Evolutionary conservation across 2,113 vertebrate genomes (phyloP).

Genomic region (Hippoglossus stenolepis): DNA sequence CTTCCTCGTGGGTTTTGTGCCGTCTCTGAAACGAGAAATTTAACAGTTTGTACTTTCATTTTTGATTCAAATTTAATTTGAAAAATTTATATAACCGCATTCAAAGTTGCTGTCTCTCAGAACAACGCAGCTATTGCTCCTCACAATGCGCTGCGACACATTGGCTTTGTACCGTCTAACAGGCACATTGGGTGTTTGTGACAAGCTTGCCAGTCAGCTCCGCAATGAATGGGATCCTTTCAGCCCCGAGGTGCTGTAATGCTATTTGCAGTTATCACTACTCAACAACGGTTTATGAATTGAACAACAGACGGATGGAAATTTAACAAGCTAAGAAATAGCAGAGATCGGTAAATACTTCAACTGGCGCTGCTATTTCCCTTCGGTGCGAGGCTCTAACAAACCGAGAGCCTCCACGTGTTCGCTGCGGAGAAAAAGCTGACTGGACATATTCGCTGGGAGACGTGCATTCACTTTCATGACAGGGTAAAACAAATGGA

Average conservation of each 20-base stretch:
- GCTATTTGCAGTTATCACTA: slow-evolving; percentile 27
- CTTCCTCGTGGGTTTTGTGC: neutral
- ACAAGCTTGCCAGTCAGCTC: slow-evolving; percentile 45
- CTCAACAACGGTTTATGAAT: slow-evolving; percentile 3
- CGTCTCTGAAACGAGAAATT: neutral
- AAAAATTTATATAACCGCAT: neutral
- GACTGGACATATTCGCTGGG: neutral
- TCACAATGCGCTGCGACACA: slow-evolving; percentile 13
- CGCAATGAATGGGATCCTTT: slow-evolving; percentile 34
- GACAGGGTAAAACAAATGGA: neutral
- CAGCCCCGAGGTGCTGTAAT: slow-evolving; percentile 13
- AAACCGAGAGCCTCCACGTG: neutral
- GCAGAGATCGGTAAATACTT: slow-evolving; percentile 20
- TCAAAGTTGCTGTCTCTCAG: slow-evolving; percentile 19
- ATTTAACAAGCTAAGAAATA: slow-evolving; percentile 7
- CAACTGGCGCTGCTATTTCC: neutral
- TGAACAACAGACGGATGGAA: neutral
- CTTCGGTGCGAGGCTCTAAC: neutral
- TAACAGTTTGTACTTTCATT: neutral
- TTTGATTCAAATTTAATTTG: slow-evolving; percentile 7
- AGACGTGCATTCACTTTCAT: neutral
- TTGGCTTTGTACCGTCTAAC: slow-evolving; percentile 35
- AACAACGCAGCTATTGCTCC: neutral
- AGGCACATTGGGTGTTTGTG: slow-evolving; percentile 29
- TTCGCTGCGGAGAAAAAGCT: too few relatives aligned